Evolutionary conservation across 2,797 vertebrate genomes (phyloP), one percentile per base, ranked within the genome.

Genomic region (Synanceia verrucosa): DNA sequence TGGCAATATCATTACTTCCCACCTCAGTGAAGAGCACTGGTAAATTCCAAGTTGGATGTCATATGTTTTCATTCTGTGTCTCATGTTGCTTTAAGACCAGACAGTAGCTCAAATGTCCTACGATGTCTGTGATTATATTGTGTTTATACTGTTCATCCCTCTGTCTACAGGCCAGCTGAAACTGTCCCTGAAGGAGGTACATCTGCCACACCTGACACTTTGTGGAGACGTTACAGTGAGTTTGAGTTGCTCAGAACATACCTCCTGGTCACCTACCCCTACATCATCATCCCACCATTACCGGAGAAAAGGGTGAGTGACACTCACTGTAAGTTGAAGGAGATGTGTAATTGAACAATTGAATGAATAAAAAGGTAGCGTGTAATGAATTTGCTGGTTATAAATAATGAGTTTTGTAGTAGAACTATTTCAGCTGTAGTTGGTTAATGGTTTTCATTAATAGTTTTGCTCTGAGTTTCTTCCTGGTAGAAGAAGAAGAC

Each of bases 201-300:
- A 0, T 95, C 91, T 44, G 85, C 93, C 16, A 88, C 96, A 5
- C 95, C 96, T 47, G 97, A 98, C 66, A 95, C 95, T 31, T 87
- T 99, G 28, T 99, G 98, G 98, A 95, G 98, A 81, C 95, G 97
- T 62, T 99, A 99, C 87, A 99, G 98, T 88, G 98, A 99, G 86
- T 99, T 99, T 88, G 98, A 99, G 87, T 86, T 99, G 78, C 76
- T 99, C 79, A 94, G 96, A 88, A 98, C 95, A 67, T 97, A 97
- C 67, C 94, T 99, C 71, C 90, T 96, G 55, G 95, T 97, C 79
- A 94, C 93, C 44, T 98, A 96, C 76, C 94, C 98, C 0, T 96
- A 95, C 72, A 86, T 97, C 75, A 95, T 99, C 37, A 93, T 98
- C 55, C 97, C 98, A 10, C 98, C 98, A 28, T 90, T 99, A 64